Evolutionary conservation across 2,797 vertebrate species (phyloP), one percentile per base, ranked within the genome.

Genomic region (Lagocephalus sceleratus): DNA sequence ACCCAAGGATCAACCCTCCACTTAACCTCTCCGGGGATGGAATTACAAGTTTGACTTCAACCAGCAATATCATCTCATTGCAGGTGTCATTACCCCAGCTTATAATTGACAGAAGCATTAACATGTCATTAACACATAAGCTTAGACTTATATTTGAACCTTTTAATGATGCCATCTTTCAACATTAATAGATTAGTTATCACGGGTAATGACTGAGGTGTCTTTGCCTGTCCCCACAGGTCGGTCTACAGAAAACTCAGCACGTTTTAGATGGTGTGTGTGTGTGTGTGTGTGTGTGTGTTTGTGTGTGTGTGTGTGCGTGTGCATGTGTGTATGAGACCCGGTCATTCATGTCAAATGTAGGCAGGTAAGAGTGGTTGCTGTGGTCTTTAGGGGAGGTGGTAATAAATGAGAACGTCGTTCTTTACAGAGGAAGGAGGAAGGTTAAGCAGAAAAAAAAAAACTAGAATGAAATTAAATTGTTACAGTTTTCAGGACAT

Each of bases 71-170:
- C 68, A 57, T 81, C 81, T 85, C 81, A 75, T 84, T 68, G 75
- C 82, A 89, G 85, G 86, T 89, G 87, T 87, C 83, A 87, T 91
- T 90, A 88, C 75, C 82, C 79, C 65, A 57, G 67, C 78, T 82
- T 79, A 84, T 90, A 90, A 91, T 88, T 88, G 85, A 87, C 86
- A 82, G 87, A 90, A 75, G 67, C 88, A 90, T 89, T 91, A 92
- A 90, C 87, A 88, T 88, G 87, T 89, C 87, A 91, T 92, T 91
- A 90, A 90, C 86, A 89, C 86, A 83, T 87, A 87, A 87, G 87
- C 85, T 85, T 73, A 85, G 86, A 86, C 88, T 90, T 88, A 84
- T 74, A 89, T 85, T 75, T 89, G 86, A 91, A 86, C 87, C 85
- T 88, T 90, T 89, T 91, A 90, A 91, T 90, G 86, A 90, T 85